Evolutionary conservation across 2,797 vertebrate genomes (phyloP).

Genomic region (Pachyuromys duprasi): DNA sequence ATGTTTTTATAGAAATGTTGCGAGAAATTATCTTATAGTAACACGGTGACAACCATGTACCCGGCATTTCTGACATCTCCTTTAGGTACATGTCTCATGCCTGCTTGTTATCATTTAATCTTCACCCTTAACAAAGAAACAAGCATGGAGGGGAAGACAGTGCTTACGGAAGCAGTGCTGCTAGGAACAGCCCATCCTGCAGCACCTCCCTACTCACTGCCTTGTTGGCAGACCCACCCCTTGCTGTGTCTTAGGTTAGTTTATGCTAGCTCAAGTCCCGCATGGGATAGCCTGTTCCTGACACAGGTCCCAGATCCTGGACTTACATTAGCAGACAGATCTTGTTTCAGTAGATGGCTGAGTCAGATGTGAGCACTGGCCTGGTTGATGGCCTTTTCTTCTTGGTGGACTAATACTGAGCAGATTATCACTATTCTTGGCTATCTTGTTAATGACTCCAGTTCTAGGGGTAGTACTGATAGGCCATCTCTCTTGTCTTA

Average conservation of each 20-base stretch:
- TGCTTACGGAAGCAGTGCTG: background rate
- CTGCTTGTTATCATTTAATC: background rate
- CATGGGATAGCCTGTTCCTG: background rate
- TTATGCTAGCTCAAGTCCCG: background rate
- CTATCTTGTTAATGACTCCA: background rate
- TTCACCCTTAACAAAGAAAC: background rate
- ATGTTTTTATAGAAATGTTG: background rate
- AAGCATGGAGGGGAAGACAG: background rate
- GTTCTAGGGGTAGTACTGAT: background rate
- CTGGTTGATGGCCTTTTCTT: background rate
- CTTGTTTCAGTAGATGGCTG: background rate
- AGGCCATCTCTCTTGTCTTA: background rate
- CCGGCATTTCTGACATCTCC: background rate
- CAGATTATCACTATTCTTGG: too few species aligned
- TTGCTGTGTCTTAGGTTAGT: background rate
- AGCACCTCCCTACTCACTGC: background rate
- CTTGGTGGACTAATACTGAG: background rate
- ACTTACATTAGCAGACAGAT: background rate
- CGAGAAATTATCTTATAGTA: background rate
- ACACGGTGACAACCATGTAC: accelerated
- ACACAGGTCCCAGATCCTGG: background rate
- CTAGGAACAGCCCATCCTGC: background rate
- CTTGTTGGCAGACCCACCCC: background rate
- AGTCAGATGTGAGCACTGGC: background rate
- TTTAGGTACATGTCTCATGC: background rate